Base-by-base conservation (phyloP, 2,113 vertebrate species). In the Smithornis capensis region DNA sequence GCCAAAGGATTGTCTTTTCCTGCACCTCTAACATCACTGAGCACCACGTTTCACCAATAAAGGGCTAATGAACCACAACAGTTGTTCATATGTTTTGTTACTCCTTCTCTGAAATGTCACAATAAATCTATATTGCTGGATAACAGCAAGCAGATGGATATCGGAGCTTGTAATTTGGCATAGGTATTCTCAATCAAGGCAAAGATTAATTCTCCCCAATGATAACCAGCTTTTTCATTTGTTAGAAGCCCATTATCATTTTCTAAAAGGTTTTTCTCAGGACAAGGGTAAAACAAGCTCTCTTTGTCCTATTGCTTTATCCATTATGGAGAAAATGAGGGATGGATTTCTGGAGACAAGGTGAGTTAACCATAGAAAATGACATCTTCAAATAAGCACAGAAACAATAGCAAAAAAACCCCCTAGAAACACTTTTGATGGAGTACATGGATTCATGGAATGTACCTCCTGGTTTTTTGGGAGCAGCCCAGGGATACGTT, bases 111-210 rank as follows among this genome's bases (percentile, higher is more conserved):
- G 8, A 80, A 92, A 83, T 60, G 85, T 53, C 95, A 93, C 87
- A 83, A 90, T 95, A 93, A 96, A 94, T 90, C 93, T 94, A 90
- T 90, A 90, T 90, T 75, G 83, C 76, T 8, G 52, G 83, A 9
- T 92, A 95, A 93, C 92, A 89, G 92, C 77, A 87, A 94, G 93
- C 93, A 96, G 95, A 93, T 94, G 93, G 95, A 49, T 94, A 78
- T 19, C 4, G 16, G 56, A 81, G 90, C 91, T 69, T 27, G 18
- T 60, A 60, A 95, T 96, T 92, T 93, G 92, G 88, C 92, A 92
- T 11, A 90, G 85, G 92, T 88, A 56, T 75, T 90, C 83, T 89
- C 92, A 74, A 80, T 96, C 92, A 81, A 94, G 92, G 83, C 90
- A 90, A 53, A 90, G 85, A 96, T 92, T 94, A 89, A 95, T 95